Evolutionary conservation across 2,888 invertebrate species (phyloP).

Genomic region (Aphelenchoides bicaudatus): DNA sequence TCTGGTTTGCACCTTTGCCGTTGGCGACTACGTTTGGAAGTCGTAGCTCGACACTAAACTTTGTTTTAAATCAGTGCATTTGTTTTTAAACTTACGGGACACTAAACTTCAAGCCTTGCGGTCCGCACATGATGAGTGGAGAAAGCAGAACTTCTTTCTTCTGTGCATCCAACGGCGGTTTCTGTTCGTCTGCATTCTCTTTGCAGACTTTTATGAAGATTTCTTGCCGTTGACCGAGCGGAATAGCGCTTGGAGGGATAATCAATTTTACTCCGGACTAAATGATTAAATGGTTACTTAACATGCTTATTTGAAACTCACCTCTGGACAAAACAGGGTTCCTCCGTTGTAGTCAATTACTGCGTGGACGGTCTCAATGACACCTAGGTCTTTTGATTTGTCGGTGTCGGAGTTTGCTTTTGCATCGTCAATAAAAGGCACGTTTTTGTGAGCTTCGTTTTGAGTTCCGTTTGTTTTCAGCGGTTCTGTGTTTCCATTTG

Average conservation of each 20-base stretch:
- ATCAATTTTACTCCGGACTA: slow-evolving; percentile 84
- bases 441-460: neutral
- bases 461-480: neutral
- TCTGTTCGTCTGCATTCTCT: slow-evolving; percentile 16
- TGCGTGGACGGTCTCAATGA: slow-evolving; percentile 34
- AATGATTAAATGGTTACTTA: no score
- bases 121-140: slow-evolving; percentile 92
- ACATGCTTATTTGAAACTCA: no score
- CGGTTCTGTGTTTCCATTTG: neutral
- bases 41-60: slow-evolving; percentile 81
- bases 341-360: slow-evolving; percentile 68
- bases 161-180: slow-evolving; percentile 37
- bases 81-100: no score
- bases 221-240: slow-evolving; percentile 78
- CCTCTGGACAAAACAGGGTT: slow-evolving; percentile 77
- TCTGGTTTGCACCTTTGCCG: neutral
- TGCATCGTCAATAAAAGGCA: slow-evolving; percentile 15
- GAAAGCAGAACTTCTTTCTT: slow-evolving; percentile 91
- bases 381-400: no score
- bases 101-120: slow-evolving; percentile 81
- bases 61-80: no score
- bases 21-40: slow-evolving; percentile 72
- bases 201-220: slow-evolving; percentile 77
- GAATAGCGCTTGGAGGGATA: slow-evolving; percentile 82
- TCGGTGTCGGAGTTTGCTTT: slow-evolving; percentile 6